Conservation (phyloP, 2,888 invertebrate species). For the Aspidiotus rigidus region DNA sequence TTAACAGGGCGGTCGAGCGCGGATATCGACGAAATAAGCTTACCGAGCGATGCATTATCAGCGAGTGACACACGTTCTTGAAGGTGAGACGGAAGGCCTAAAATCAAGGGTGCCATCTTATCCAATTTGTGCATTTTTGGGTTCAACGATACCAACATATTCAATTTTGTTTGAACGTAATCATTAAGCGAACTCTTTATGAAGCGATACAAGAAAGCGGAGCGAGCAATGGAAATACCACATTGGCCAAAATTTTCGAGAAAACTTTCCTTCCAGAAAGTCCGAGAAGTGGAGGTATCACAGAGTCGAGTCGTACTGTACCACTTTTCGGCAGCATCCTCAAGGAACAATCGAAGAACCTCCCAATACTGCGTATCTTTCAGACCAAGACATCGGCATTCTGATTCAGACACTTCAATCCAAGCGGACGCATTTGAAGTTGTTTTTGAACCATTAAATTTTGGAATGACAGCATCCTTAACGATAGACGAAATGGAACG, state of each 20-base stretch:
- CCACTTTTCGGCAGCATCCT: constrained; percentile 7
- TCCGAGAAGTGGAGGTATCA: background rate
- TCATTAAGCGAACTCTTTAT: background rate
- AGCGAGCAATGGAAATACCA: background rate
- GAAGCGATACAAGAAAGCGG: background rate
- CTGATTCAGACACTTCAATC: background rate
- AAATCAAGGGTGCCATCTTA: background rate
- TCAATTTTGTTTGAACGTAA: background rate
- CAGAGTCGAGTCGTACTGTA: background rate
- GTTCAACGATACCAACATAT: background rate
- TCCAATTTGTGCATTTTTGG: background rate
- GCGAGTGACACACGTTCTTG: constrained; percentile 4
- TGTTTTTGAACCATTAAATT: background rate
- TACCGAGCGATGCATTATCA: background rate
- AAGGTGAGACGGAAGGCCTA: background rate
- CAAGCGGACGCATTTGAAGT: background rate
- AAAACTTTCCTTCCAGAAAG: background rate
- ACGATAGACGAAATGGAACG: background rate
- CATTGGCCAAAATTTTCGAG: background rate
- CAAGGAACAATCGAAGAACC: background rate
- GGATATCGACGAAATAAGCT: background rate
- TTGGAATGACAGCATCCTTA: background rate
- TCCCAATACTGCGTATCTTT: background rate
- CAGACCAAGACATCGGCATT: background rate
- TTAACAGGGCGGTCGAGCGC: background rate